Conservation (phyloP, 2,888 invertebrate genomes). For the Tetramorium bicarinatum region DNA sequence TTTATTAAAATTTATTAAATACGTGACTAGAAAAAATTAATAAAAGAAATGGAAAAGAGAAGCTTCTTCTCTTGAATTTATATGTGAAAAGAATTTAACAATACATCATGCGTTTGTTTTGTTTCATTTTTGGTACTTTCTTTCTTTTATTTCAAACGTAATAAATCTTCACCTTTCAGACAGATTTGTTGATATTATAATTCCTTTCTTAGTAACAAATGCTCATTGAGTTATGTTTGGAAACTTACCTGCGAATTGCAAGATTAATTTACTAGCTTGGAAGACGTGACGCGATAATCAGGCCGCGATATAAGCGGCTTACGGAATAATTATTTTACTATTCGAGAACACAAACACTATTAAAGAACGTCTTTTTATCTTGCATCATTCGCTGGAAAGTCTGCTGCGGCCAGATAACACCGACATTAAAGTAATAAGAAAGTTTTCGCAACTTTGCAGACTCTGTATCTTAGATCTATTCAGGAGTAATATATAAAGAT, state of each 20-base stretch:
- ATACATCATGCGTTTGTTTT: neutral
- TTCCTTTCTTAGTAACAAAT: neutral
- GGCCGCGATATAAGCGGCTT: neutral
- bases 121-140: neutral
- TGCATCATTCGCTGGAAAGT: neutral
- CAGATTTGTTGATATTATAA: neutral
- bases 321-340: conserved; percentile 22
- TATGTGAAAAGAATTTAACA: neutral
- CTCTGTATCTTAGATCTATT: conserved; percentile 13
- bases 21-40: neutral
- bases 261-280: neutral
- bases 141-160: neutral
- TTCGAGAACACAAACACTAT: neutral
- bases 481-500: neutral
- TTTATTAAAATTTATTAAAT: conserved; percentile 12
- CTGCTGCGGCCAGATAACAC: conserved; percentile 14
- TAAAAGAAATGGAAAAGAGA: neutral
- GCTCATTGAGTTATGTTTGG: neutral
- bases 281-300: neutral
- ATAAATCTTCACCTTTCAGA: neutral
- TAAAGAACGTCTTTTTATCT: conserved; percentile 11
- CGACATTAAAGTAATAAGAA: conserved; percentile 38
- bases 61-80: conserved; percentile 2
- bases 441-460: conserved; percentile 31
- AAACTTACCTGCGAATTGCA: neutral